Evolutionary conservation across 2,888 invertebrate species (phyloP), one percentile per base, ranked within the genome.

Genomic region (Andricus quercusramuli): DNA sequence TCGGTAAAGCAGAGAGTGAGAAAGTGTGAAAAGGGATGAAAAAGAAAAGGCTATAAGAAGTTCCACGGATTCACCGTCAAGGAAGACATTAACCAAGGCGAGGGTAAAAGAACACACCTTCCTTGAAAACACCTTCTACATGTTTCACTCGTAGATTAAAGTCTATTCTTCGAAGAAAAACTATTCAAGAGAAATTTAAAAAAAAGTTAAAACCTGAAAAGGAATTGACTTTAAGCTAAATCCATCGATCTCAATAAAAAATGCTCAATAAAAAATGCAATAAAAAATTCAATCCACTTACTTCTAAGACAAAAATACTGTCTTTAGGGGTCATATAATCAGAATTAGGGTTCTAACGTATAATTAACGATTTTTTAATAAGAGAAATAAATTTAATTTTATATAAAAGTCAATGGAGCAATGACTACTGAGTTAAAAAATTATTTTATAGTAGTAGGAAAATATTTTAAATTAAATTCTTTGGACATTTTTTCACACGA

Each of bases 71-170:
- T 88, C 86, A 87, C 3, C 32, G 32, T 85, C 85, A 83, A 83
- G 87, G 84, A 85, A 86, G 79, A 86, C 86, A 87, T 90, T 89
- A 88, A 86, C 84, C 83, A 82, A 84, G 86, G 85, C 83, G 84
- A 80, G 82, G 81, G 85, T 78, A 22, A 15, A 74, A 74, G 51
- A 81, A 79, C 74, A 56, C 76, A 15, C 74, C 83, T 86, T 86
- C 83, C 85, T 85, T 85, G 74, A 79, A 79, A 83, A 85, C 85
- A 86, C 85, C 82, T 84, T 80, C 85, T 85, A 86, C 86, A 86
- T 88, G 88, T 87, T 88, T 88, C 56, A 74, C 56, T 29, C 51
- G 29, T n/a, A 56, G 56, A 74, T 74, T 74, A 56, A 74, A 74
- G 29, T 74, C 56, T 32, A 74, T 74, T 74, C 56, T 74, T 56